phyloP scores from a whole-genome alignment of 1,140 invertebrate genomes.

The Polypedilum vanderplanki region DNA sequence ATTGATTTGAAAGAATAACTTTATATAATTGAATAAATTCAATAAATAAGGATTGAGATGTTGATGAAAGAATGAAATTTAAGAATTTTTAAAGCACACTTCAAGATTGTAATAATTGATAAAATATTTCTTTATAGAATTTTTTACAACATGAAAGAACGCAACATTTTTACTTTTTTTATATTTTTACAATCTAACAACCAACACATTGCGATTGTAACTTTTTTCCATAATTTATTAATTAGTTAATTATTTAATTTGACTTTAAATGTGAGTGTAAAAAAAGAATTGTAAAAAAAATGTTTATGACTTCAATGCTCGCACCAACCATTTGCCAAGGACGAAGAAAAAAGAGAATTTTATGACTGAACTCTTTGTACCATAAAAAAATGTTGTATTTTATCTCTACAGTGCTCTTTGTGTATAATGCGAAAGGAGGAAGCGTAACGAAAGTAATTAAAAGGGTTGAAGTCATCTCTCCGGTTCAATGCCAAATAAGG shows the following conservation, averaged over 20 bases:
- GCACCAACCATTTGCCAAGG: neutral
- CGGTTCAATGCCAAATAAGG: conserved; percentile 20
- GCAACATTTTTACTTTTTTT: too few species aligned
- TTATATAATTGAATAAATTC: too few species aligned
- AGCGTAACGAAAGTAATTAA: conserved; percentile 18
- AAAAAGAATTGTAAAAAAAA: too few species aligned
- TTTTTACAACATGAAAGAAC: too few species aligned
- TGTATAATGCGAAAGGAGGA: neutral
- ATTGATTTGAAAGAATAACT: too few species aligned
- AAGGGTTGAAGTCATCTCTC: neutral
- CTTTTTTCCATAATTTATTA: neutral
- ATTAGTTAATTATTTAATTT: conserved; percentile 9
- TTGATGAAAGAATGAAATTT: too few species aligned
- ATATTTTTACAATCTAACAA: too few species aligned
- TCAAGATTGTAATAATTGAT: too few species aligned
- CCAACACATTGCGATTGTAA: too few species aligned
- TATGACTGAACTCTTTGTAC: neutral
- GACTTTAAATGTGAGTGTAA: neutral
- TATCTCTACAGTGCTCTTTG: neutral
- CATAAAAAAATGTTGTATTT: neutral
- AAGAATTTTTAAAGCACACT: too few species aligned
- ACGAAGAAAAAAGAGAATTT: neutral
- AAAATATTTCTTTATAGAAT: too few species aligned
- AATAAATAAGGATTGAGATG: too few species aligned
- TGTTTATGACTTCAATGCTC: neutral